These are phyloP conservation scores for Hybos culiciformis DNA, from an alignment of 2,888 invertebrate species.

Conservation along the genomic window DNA sequence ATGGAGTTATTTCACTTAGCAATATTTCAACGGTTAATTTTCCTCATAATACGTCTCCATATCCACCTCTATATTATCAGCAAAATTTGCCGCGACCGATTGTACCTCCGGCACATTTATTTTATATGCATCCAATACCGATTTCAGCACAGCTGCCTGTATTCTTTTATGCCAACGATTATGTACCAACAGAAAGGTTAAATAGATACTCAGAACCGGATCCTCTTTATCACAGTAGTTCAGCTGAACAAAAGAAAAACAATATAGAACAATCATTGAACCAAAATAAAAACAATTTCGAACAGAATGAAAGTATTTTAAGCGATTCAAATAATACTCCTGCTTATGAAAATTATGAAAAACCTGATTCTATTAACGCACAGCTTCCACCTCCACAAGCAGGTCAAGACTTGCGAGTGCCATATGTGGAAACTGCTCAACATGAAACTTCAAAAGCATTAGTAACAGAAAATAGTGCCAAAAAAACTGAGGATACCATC, in stretches of 20 bases:
- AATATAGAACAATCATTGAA: too few species aligned
- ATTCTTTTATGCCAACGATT: conserved; percentile 18
- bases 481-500: too few species aligned
- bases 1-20: background rate
- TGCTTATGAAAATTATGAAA: conserved; percentile 1
- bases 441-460: conserved; percentile 8
- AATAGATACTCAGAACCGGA: conserved; percentile 38
- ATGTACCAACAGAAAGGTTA: conserved; percentile 11
- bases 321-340: too few species aligned
- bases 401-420: conserved; percentile 20
- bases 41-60: too few species aligned
- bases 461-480: conserved; percentile 6
- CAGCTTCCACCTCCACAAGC: conserved; percentile 29
- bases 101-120: background rate
- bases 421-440: conserved; percentile 17
- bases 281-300: background rate
- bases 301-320: background rate
- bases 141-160: conserved; percentile 17
- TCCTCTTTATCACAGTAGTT: conserved; percentile 32
- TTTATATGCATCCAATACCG: conserved; percentile 13
- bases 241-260: background rate
- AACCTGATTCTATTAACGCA: conserved; percentile 26
- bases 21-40: background rate
- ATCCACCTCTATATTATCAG: too few species aligned
- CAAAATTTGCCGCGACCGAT: too few species aligned